These are phyloP conservation scores for Tipula vernalis DNA, from an alignment of 2,888 invertebrate species.

Conservation along the genomic window DNA sequence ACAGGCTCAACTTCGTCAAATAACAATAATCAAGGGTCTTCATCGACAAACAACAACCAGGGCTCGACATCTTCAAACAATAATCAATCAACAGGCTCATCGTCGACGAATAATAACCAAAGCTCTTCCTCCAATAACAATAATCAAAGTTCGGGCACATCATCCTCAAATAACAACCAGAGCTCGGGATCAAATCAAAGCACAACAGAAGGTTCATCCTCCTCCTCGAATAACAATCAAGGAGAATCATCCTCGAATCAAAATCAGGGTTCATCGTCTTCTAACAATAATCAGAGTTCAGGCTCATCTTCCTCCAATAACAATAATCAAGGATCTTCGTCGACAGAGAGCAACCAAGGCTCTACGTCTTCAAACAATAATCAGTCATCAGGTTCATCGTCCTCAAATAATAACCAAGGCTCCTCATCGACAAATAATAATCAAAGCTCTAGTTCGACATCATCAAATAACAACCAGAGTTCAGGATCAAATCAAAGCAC, in stretches of 20 bases:
- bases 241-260: no score
- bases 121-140: conserved; percentile 8
- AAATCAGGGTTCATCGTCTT: no score
- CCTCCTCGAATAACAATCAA: conserved; percentile 11
- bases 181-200: conserved; percentile 16
- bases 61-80: conserved; percentile 13
- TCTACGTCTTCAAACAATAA: background rate
- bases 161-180: conserved; percentile 16
- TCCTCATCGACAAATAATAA: background rate
- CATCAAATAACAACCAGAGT: conserved; percentile 12
- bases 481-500: conserved; percentile 11
- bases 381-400: conserved; percentile 10
- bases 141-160: conserved; percentile 20
- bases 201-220: background rate
- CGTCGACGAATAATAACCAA: conserved; percentile 10
- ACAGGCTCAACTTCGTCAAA: conserved; percentile 11
- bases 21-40: conserved; percentile 13
- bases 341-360: conserved; percentile 12
- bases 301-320: conserved; percentile 15
- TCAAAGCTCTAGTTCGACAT: background rate
- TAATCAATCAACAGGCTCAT: conserved; percentile 12
- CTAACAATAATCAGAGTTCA: background rate
- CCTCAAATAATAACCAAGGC: conserved; percentile 11
- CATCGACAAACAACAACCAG: background rate
- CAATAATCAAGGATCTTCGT: conserved; percentile 10